Evolutionary conservation across 2,797 vertebrate species (phyloP).

Genomic region (Pyrocephalus nanus): DNA sequence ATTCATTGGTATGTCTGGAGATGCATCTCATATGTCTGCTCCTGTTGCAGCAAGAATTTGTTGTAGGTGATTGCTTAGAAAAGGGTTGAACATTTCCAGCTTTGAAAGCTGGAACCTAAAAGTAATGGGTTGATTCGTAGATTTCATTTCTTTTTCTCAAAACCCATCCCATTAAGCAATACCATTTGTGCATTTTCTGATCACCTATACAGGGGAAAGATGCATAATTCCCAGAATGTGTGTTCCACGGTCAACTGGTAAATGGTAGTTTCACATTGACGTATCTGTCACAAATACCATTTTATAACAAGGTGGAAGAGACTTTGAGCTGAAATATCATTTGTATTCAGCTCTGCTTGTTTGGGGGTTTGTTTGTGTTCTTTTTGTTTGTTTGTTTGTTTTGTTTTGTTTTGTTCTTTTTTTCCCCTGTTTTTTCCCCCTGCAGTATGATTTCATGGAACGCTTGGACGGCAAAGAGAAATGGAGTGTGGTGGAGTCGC

Average conservation of each 20-base stretch:
- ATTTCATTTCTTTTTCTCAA: not conserved
- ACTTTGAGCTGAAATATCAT: not conserved
- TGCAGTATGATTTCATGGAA: conserved; percentile 97
- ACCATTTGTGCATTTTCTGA: not conserved
- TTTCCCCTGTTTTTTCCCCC: rapidly evolving
- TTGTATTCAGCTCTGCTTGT: not conserved
- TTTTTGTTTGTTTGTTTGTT: not conserved
- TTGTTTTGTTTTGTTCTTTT: not conserved
- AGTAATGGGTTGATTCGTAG: not conserved
- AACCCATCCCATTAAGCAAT: not conserved
- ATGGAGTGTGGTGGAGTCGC: conserved; percentile 97
- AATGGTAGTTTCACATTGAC: not conserved
- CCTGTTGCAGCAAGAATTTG: not conserved
- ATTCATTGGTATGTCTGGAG: not conserved
- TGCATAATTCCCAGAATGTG: not conserved
- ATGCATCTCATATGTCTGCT: not conserved
- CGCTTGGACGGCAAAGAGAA: conserved; percentile 97
- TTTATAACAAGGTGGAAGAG: not conserved
- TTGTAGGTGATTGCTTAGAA: not conserved
- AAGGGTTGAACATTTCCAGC: not conserved
- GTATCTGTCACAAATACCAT: not conserved
- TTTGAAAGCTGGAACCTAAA: not conserved
- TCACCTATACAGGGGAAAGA: not conserved
- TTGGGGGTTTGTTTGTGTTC: not conserved
- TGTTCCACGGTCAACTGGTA: not conserved